phyloP scores from a whole-genome alignment of 2,113 vertebrate species.

The Cyanoliseus patagonus region DNA sequence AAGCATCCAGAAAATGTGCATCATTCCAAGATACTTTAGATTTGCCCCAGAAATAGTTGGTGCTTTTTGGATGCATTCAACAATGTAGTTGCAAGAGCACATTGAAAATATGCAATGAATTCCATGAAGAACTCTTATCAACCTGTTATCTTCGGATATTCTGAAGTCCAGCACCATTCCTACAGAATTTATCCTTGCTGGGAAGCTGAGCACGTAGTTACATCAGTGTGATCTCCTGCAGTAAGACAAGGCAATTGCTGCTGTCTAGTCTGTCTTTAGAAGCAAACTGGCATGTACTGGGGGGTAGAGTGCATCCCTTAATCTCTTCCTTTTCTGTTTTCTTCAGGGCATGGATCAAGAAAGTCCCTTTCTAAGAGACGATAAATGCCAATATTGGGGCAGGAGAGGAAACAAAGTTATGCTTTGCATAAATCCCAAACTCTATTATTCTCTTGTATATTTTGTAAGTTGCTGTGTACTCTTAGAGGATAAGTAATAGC shows the following conservation, averaged over 20 bases:
- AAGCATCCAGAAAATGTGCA: not conserved
- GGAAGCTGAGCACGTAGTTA: not conserved
- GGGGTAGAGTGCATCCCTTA: not conserved
- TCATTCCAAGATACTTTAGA: not conserved
- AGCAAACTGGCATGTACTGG: not conserved
- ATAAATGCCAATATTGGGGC: constrained; percentile 40
- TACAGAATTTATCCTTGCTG: not conserved
- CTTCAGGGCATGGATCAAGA: constrained; percentile 27
- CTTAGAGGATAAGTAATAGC: not conserved
- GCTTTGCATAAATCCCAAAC: not conserved
- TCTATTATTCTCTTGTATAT: not conserved
- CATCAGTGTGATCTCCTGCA: not conserved
- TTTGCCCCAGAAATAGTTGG: not conserved
- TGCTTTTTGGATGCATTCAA: not conserved
- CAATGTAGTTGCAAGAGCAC: not conserved
- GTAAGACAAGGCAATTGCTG: not conserved
- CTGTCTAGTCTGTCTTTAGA: not conserved
- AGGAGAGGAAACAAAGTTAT: not conserved
- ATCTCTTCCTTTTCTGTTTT: not conserved
- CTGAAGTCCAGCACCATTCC: not conserved
- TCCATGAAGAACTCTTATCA: not conserved
- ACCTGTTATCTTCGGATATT: not conserved
- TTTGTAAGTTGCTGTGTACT: constrained; percentile 30
- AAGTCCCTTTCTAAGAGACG: constrained; percentile 50
- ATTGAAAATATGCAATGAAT: not conserved